Conservation (phyloP, 2,888 invertebrate species). For the Bhutanitis thaidina region DNA sequence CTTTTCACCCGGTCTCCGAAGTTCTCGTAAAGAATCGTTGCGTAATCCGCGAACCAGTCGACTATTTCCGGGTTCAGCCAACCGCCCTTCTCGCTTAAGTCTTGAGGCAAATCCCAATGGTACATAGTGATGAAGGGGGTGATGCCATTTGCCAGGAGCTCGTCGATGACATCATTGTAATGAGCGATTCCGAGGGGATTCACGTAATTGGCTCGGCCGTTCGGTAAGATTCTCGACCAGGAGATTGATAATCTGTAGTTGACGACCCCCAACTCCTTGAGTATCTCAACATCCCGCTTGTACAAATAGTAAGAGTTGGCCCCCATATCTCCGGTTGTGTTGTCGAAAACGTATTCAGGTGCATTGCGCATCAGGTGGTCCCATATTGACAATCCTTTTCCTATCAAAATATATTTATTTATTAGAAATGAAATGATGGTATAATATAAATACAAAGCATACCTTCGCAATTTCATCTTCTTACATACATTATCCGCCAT, state of each 20-base stretch:
- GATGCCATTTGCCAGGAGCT: constrained; percentile 76
- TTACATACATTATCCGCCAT: too few relatives aligned
- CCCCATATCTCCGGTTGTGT: too few relatives aligned
- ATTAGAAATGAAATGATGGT: too few relatives aligned
- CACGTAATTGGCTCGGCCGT: constrained; percentile 61
- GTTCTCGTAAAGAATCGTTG: constrained; percentile 46
- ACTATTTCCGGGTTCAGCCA: constrained; percentile 53
- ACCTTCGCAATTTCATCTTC: too few relatives aligned
- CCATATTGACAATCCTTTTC: too few relatives aligned
- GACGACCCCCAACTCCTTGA: constrained; percentile 47
- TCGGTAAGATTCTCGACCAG: constrained; percentile 81
- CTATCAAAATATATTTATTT: too few relatives aligned
- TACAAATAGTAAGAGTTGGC: constrained; percentile 80
- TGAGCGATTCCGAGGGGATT: constrained; percentile 78
- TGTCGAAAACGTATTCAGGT: too few relatives aligned
- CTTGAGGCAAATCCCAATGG: constrained; percentile 70
- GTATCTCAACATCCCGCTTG: constrained; percentile 56
- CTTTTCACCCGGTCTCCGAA: constrained; percentile 75
- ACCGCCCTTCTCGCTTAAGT: constrained; percentile 70
- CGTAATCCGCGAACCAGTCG: constrained; percentile 61
- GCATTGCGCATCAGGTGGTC: too few relatives aligned
- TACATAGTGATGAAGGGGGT: constrained; percentile 75
- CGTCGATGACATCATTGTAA: constrained; percentile 81
- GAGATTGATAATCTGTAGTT: constrained; percentile 73
- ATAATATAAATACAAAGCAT: too few relatives aligned